Conservation (phyloP, 2,113 vertebrate genomes). For the Indicator maculatus region DNA sequence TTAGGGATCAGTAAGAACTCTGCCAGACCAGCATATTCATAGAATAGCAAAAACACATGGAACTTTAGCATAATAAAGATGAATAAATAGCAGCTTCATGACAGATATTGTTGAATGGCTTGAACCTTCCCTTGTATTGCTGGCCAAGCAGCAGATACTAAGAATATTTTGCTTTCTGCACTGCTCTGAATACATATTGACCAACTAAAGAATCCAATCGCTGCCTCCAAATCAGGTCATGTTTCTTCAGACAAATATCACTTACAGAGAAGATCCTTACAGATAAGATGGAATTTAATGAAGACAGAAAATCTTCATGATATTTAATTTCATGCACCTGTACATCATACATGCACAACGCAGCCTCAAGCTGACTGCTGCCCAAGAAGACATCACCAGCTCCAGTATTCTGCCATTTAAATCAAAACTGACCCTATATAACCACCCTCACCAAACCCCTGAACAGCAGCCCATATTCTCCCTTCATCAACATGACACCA, state of each 20-base stretch:
- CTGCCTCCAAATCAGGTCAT: neutral
- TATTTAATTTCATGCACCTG: neutral
- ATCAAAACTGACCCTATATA: neutral
- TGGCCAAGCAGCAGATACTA: neutral
- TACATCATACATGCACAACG: fast-evolving
- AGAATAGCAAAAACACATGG: slow-evolving; percentile 67
- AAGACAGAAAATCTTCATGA: neutral
- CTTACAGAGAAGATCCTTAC: neutral
- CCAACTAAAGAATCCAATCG: neutral
- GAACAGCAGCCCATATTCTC: neutral
- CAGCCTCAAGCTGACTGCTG: neutral
- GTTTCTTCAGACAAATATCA: neutral
- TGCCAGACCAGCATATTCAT: slow-evolving; percentile 22
- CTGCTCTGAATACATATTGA: neutral
- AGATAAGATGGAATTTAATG: neutral
- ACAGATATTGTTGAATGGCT: slow-evolving; percentile 30
- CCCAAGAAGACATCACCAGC: neutral
- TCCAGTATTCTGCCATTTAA: neutral
- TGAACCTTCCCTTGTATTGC: neutral
- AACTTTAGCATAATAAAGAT: slow-evolving; percentile 40
- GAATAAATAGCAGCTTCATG: slow-evolving; percentile 45
- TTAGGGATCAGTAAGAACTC: slow-evolving; percentile 32
- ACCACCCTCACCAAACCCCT: neutral
- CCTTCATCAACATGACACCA: neutral
- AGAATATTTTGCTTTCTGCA: neutral